phyloP scores from a whole-genome alignment of 2,797 vertebrate genomes.

The Mus spretus region DNA sequence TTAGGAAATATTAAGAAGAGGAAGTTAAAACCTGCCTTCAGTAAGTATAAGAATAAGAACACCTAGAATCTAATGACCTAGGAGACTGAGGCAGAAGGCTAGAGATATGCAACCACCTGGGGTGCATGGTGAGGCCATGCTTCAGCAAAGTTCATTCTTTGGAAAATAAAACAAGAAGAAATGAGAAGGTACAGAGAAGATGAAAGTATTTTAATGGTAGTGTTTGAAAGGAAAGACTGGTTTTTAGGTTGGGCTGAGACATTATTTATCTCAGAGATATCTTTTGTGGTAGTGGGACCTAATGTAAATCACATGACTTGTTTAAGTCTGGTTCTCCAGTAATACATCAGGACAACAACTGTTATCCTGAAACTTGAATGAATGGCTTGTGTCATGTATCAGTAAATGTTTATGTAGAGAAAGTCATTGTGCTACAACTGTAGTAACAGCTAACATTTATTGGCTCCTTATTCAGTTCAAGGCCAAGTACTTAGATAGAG shows the following conservation, averaged over 20 bases:
- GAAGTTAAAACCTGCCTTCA: neutral
- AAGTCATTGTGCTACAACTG: neutral
- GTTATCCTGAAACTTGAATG: neutral
- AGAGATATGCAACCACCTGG: neutral
- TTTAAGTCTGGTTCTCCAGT: neutral
- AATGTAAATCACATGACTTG: neutral
- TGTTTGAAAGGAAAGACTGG: neutral
- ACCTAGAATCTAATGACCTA: neutral
- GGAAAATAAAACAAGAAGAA: conserved; percentile 8
- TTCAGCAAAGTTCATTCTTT: neutral
- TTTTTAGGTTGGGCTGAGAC: neutral
- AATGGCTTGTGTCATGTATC: neutral
- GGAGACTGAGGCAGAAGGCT: neutral
- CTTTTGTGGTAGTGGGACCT: neutral
- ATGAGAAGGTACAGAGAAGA: neutral
- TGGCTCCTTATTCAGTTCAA: neutral
- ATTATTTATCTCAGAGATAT: neutral
- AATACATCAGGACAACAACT: neutral
- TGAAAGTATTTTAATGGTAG: neutral
- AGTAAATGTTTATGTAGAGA: neutral
- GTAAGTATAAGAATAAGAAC: neutral
- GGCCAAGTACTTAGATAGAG: neutral
- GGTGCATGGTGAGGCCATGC: neutral
- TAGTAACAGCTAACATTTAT: neutral
- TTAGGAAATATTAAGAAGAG: neutral